Evolutionary conservation across 2,888 invertebrate species (phyloP).

Genomic region (Blera fallax): DNA sequence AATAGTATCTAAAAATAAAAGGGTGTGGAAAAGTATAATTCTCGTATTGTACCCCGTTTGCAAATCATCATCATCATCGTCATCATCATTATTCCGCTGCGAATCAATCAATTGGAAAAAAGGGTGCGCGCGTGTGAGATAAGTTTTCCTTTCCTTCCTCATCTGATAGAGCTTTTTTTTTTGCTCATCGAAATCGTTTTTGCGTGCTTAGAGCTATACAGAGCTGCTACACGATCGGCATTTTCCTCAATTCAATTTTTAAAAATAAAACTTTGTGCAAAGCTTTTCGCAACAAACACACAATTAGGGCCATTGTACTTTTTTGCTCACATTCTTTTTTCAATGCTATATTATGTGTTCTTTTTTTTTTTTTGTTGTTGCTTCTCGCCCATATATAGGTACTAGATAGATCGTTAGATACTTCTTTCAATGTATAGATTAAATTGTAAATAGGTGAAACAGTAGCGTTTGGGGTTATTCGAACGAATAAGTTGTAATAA

Average conservation of each 20-base stretch:
- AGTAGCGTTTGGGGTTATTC: conserved; percentile 41
- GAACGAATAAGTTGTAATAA: conserved; percentile 7
- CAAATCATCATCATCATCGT: conserved; percentile 20
- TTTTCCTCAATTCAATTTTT: conserved; percentile 61
- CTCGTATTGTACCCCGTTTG: conserved; percentile 2
- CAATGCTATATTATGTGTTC: conserved; percentile 49
- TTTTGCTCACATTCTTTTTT: conserved; percentile 46
- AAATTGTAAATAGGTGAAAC: conserved; percentile 25
- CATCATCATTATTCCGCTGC: conserved; percentile 18
- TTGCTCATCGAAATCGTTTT: conserved; percentile 50
- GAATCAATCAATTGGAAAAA: conserved; percentile 71
- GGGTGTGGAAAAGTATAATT: conserved; percentile 62
- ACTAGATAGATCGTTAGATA: conserved; percentile 57
- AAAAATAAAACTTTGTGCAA: conserved; percentile 65
- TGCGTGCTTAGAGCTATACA: conserved; percentile 43
- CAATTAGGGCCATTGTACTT: conserved; percentile 73
- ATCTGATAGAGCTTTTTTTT: conserved; percentile 57
- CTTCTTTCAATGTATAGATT: conserved; percentile 42
- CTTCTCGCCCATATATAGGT: conserved; percentile 52
- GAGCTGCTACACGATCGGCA: conserved; percentile 39
- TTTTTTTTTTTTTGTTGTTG: conserved; percentile 55
- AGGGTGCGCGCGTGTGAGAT: conserved; percentile 70
- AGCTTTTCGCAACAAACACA: conserved; percentile 72
- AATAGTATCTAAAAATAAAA: conserved; percentile 26
- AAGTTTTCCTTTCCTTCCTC: conserved; percentile 60